A percentile compares a stretch with the other conserved stretches of the same genome.
These are phyloP conservation scores for Agelaius tricolor DNA, from an alignment of 2,113 vertebrate species.

Conservation along the genomic window DNA sequence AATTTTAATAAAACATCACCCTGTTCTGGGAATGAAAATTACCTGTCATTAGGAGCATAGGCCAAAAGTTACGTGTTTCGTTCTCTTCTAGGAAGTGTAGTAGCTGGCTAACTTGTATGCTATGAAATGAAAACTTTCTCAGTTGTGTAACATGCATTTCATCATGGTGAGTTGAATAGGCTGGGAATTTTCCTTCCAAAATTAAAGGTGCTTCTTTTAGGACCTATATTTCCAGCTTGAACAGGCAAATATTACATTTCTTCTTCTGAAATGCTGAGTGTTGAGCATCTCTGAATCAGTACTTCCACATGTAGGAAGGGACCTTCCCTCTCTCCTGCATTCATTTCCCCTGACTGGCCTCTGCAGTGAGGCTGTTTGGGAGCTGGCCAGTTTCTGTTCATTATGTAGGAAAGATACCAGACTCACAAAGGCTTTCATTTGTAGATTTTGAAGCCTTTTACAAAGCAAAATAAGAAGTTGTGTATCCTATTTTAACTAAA, in stretches of 20 bases:
- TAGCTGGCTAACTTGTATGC: not conserved
- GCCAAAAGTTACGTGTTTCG: not conserved
- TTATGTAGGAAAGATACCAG: not conserved
- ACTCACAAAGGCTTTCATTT: not conserved
- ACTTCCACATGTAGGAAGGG: not conserved
- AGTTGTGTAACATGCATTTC: not conserved
- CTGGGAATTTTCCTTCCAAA: not conserved
- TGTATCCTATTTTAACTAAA: not conserved
- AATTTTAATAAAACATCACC: not conserved
- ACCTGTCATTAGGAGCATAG: not conserved
- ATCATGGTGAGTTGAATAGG: not conserved
- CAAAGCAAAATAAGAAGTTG: not conserved
- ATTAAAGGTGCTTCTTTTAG: not conserved
- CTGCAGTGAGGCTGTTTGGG: not conserved
- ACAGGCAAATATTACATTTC: not conserved
- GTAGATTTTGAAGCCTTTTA: not conserved
- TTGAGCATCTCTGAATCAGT: not conserved
- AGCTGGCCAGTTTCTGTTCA: not conserved
- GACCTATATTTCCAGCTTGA: not conserved
- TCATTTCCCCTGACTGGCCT: not conserved
- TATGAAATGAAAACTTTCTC: not conserved
- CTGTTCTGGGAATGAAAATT: not conserved
- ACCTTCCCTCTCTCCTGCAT: not conserved
- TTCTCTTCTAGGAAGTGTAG: not conserved
- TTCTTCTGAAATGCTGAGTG: not conserved